phyloP scores from a whole-genome alignment of 2,113 vertebrate genomes.

The Casuarius casuarius region DNA sequence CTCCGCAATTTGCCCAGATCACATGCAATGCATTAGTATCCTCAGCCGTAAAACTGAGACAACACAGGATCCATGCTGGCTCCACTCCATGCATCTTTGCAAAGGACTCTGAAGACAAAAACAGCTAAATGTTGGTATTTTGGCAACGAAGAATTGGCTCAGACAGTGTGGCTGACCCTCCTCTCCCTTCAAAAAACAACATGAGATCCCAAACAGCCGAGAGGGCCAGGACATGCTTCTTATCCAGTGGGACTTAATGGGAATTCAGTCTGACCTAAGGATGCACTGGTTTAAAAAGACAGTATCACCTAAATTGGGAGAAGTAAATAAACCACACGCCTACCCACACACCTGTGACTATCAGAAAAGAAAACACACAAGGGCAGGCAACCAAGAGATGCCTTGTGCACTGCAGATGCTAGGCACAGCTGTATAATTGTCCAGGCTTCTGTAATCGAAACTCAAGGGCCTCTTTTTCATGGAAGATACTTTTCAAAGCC shows the following conservation, averaged over 20 bases:
- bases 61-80: background rate
- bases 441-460: background rate
- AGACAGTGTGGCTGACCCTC: background rate
- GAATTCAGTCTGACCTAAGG: background rate
- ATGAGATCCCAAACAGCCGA: background rate
- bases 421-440: background rate
- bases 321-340: background rate
- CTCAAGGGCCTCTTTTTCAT: background rate
- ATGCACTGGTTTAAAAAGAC: background rate
- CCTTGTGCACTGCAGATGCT: background rate
- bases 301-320: background rate
- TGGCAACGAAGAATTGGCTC: background rate
- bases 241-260: accelerated
- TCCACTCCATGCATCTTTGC: background rate
- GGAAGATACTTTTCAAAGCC: background rate
- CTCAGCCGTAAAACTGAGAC: background rate
- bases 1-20: background rate
- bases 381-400: background rate
- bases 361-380: background rate
- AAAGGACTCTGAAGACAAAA: background rate
- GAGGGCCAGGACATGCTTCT: background rate
- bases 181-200: background rate
- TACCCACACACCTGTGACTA: background rate
- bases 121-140: background rate
- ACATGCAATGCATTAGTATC: background rate